Conservation (phyloP, 2,888 invertebrate genomes). For the Patella depressa region DNA sequence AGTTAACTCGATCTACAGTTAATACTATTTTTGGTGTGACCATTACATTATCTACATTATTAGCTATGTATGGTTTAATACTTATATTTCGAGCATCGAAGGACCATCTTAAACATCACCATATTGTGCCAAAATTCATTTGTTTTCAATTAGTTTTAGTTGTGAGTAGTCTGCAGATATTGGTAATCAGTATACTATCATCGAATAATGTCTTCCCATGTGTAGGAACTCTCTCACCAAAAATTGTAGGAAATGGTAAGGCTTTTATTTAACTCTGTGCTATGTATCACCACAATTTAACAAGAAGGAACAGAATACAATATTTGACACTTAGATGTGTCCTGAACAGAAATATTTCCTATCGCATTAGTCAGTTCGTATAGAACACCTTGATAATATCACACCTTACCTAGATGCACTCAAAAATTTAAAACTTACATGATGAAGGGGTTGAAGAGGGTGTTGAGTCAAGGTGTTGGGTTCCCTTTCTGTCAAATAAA, state of each 20-base stretch:
- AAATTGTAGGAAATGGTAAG: constrained; percentile 25
- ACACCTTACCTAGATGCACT: too few species aligned
- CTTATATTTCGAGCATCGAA: constrained; percentile 26
- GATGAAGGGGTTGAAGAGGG: too few species aligned
- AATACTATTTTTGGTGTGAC: constrained; percentile 28
- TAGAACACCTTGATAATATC: too few species aligned
- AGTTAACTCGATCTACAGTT: constrained; percentile 18
- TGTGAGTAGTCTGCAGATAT: constrained; percentile 29
- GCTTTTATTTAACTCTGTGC: not conserved
- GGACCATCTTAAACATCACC: constrained; percentile 21
- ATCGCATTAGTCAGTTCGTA: too few species aligned
- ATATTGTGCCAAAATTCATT: constrained; percentile 33
- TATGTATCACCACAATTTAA: too few species aligned
- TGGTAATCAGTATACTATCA: constrained; percentile 27
- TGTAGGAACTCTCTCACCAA: constrained; percentile 12
- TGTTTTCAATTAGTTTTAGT: constrained; percentile 30
- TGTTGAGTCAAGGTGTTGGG: too few species aligned
- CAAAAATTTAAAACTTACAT: too few species aligned
- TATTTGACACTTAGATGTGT: too few species aligned
- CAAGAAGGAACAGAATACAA: too few species aligned
- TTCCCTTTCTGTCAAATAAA: too few species aligned
- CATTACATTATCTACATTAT: constrained; percentile 25
- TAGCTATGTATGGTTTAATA: constrained; percentile 36
- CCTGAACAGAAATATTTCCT: too few species aligned
- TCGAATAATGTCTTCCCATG: constrained; percentile 12